Evolutionary conservation across 2,888 invertebrate genomes (phyloP), one percentile per base, ranked within the genome.

Genomic region (Sympetrum striolatum): DNA sequence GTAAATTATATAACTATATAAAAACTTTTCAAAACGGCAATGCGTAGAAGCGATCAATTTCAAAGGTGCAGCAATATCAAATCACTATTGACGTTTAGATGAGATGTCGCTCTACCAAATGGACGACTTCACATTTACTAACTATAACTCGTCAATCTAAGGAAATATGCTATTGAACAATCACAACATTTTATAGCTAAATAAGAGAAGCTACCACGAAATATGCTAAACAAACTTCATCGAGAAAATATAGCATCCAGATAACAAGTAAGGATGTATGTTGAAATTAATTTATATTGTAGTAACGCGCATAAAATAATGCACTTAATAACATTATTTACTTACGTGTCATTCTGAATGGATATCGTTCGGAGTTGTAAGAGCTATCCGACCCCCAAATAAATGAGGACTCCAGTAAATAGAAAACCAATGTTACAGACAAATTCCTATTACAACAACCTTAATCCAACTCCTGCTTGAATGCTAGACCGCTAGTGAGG

Each of bases 301-400:
- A 53, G 15, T 18, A 53, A 18, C 5, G 53, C 18, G 18, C 2
- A 53, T 1, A 3, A 53, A 18, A 53, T 18, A 12, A 3, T 31
- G 15, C 12, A 73, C 8, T 31, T 31, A 2, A 14, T 0, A 14
- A 31, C 12, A 31, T 31, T 73, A 31, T 10, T 0, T n/a, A 22
- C 86, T 86, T 86, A 86, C 86, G 86, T 86, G 86, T 86, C 86
- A 86, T 86, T 60, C 37, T 86, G 86, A 64, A 86, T 60, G 58
- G 35, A 37, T 37, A 18, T 37, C 86, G 37, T 37, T 39, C 22
- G 37, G 4, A 60, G 37, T 5, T 2, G 0, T 37, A 60, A 60
- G 86, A 86, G 86, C 60, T 58, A 86, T 86, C 86, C 86, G 86
- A 86, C 86, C 60, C 86, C 60, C 86, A 86, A 86, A 58, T 86